Conservation (phyloP, 2,888 invertebrate species). For the Chrysopilus asiliformis region DNA sequence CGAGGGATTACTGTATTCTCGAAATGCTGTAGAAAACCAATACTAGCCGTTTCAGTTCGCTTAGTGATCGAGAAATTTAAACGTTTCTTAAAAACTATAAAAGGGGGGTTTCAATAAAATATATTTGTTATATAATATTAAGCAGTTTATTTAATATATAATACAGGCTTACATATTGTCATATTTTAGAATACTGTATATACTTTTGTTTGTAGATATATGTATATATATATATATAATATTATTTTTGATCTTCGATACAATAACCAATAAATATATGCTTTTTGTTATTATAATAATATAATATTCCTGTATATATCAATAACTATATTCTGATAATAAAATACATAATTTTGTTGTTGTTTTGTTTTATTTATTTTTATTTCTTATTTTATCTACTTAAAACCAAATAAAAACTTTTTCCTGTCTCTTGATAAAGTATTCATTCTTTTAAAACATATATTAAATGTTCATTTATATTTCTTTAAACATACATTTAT, state of each 20-base stretch:
- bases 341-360: too few species aligned
- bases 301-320: slow-evolving; percentile 9
- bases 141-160: slow-evolving; percentile 14
- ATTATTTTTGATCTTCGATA: slow-evolving; percentile 10
- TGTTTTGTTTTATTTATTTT: too few species aligned
- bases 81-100: background rate
- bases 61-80: background rate
- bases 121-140: slow-evolving; percentile 3
- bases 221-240: slow-evolving; percentile 16
- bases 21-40: too few species aligned
- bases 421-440: too few species aligned
- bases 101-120: too few species aligned
- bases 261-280: slow-evolving; percentile 14
- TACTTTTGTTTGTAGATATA: slow-evolving; percentile 18
- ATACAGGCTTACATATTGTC: slow-evolving; percentile 30
- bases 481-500: too few species aligned
- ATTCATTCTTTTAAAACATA: too few species aligned
- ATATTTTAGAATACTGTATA: slow-evolving; percentile 20
- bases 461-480: too few species aligned
- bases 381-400: too few species aligned
- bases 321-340: slow-evolving; percentile 8
- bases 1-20: too few species aligned
- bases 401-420: too few species aligned
- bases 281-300: slow-evolving; percentile 5
- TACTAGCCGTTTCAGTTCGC: background rate